These are phyloP conservation scores for Drosophila eugracilis DNA, from an alignment of 1,140 invertebrate species.

Conservation along the genomic window DNA sequence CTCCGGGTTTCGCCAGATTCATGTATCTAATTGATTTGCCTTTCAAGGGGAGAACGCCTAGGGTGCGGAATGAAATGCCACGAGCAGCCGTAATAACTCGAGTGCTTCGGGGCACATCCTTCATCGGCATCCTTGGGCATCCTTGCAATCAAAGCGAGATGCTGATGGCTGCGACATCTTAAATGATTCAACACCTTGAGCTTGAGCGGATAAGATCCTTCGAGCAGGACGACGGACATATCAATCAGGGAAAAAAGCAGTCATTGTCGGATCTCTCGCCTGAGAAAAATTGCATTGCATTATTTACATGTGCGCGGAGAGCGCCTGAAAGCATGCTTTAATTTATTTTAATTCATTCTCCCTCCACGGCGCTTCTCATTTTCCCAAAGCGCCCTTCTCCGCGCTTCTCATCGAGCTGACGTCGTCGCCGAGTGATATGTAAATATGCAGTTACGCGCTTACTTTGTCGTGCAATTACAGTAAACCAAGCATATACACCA, in stretches of 20 bases:
- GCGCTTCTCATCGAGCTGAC: conserved; percentile 5
- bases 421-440: conserved; percentile 71
- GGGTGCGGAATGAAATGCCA: conserved; percentile 42
- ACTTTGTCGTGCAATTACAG: conserved; percentile 82
- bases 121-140: conserved; percentile 30
- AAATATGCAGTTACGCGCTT: conserved; percentile 83
- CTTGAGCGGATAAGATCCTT: conserved; percentile 65
- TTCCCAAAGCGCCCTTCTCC: not conserved
- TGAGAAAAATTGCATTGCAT: conserved; percentile 79
- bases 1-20: conserved; percentile 26
- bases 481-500: conserved; percentile 48
- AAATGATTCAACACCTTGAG: conserved; percentile 81
- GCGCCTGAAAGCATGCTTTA: conserved; percentile 80
- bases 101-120: conserved; percentile 47
- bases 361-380: not conserved
- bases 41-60: conserved; percentile 2
- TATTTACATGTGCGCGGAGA: conserved; percentile 73
- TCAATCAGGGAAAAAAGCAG: conserved; percentile 61
- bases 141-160: conserved; percentile 59
- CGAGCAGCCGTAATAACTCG: conserved; percentile 68
- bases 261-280: conserved; percentile 36
- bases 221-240: conserved; percentile 59
- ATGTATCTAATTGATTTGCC: conserved; percentile 71
- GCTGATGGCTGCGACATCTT: conserved; percentile 54
- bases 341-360: conserved; percentile 82